These are phyloP conservation scores for Leptinotarsa lineolata DNA, from an alignment of 1,140 invertebrate species.

Conservation along the genomic window DNA sequence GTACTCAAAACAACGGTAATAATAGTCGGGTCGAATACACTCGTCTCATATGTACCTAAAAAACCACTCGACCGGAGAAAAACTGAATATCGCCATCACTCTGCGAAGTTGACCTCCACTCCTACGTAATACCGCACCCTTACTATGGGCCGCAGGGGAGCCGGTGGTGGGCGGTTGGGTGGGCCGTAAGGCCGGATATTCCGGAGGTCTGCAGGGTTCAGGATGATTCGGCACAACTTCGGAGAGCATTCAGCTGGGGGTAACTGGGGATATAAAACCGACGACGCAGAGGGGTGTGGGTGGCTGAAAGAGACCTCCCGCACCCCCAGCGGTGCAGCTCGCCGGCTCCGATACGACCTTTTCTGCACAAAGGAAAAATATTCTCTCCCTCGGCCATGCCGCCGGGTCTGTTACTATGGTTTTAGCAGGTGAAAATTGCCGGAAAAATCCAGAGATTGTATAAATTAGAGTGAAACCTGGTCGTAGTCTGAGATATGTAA, in stretches of 20 bases:
- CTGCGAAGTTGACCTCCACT: conserved; percentile 17
- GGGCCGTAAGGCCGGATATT: conserved; percentile 38
- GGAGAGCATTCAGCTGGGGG: conserved; percentile 32
- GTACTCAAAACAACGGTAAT: too few relatives aligned
- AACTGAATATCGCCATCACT: conserved; percentile 2
- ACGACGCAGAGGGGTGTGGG: conserved; percentile 31
- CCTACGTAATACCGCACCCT: conserved; percentile 5
- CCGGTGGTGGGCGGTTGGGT: conserved; percentile 19
- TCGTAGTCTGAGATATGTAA: too few relatives aligned
- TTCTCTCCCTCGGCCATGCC: conserved; percentile 14
- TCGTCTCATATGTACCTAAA: not conserved
- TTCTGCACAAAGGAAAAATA: conserved; percentile 34
- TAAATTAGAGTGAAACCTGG: not conserved
- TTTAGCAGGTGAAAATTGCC: conserved; percentile 36
- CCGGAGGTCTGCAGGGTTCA: conserved; percentile 50
- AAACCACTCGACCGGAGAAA: not conserved
- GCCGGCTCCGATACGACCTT: conserved; percentile 32
- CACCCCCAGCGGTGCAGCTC: conserved; percentile 26
- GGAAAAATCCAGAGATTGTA: conserved; percentile 18
- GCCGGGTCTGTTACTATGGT: conserved; percentile 36
- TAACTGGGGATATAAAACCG: conserved; percentile 45
- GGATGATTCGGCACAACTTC: conserved; percentile 53
- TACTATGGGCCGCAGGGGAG: conserved; percentile 17
- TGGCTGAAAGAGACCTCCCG: conserved; percentile 15
- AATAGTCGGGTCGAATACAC: too few relatives aligned